Percentiles rank a stretch among this genome's conserved stretches.
Conservation (phyloP, 2,888 invertebrate genomes). For the Cephalotes varians region DNA sequence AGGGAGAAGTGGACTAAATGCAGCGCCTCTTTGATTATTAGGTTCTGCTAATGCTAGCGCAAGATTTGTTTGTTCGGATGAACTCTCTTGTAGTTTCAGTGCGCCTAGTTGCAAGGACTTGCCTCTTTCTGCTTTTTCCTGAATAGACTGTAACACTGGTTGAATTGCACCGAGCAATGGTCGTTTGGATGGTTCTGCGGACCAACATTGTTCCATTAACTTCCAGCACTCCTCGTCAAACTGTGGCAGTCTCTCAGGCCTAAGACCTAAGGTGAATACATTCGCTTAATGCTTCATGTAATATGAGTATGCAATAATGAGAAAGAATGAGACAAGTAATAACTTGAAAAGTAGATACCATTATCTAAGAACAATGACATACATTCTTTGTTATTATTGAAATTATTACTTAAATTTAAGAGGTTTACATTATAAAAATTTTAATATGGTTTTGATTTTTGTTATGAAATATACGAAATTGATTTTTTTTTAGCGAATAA, state of each 20-base stretch:
- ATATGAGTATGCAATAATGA: neutral
- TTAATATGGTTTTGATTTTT: neutral
- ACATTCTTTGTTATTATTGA: neutral
- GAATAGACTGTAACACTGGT: constrained; percentile 88
- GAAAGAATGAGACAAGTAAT: neutral
- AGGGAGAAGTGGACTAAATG: constrained; percentile 73
- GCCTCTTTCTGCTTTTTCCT: constrained; percentile 81
- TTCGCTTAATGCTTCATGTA: neutral
- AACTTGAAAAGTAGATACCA: neutral
- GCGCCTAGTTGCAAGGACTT: constrained; percentile 76
- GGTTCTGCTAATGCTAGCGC: constrained; percentile 82
- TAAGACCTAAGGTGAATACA: constrained; percentile 88
- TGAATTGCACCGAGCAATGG: constrained; percentile 94
- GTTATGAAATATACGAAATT: neutral
- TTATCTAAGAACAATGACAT: neutral
- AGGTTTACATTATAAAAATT: neutral
- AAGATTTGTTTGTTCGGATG: constrained; percentile 75
- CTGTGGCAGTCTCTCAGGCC: constrained; percentile 92
- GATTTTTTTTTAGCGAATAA: neutral
- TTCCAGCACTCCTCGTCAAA: constrained; percentile 94
- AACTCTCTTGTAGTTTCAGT: constrained; percentile 68
- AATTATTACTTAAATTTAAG: constrained; percentile 10
- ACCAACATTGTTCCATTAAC: constrained; percentile 95
- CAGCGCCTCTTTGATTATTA: constrained; percentile 83
- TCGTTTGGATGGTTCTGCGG: constrained; percentile 90